Conservation (phyloP, 2,797 vertebrate genomes). For the Clarias laeviceps region DNA sequence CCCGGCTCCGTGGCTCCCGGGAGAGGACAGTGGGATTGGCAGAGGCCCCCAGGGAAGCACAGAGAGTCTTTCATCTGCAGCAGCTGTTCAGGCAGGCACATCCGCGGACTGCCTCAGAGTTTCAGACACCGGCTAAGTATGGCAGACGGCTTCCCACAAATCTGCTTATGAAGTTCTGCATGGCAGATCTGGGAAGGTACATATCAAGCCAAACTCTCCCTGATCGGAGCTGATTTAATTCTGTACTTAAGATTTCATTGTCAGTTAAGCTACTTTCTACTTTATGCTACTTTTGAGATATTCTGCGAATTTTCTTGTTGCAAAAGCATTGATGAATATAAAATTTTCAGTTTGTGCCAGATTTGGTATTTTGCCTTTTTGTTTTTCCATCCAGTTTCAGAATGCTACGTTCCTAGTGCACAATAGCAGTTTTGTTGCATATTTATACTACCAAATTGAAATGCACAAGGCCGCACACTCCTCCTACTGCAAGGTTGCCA, state of each 20-base stretch:
- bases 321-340: neutral
- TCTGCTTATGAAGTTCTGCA: conserved; percentile 50
- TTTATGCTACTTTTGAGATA: neutral
- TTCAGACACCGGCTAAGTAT: conserved; percentile 42
- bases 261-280: neutral
- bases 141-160: conserved; percentile 53
- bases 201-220: conserved; percentile 11
- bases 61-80: conserved; percentile 61
- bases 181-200: conserved; percentile 37
- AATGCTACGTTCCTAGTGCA: neutral
- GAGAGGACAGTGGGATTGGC: conserved; percentile 58
- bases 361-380: neutral
- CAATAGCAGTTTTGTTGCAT: neutral
- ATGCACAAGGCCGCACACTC: conserved; percentile 19
- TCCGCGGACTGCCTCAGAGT: conserved; percentile 47
- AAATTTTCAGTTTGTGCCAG: neutral
- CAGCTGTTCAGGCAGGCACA: conserved; percentile 58
- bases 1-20: conserved; percentile 50
- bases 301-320: neutral
- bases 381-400: neutral
- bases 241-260: conserved; percentile 18
- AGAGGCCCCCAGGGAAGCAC: conserved; percentile 51
- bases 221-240: conserved; percentile 20
- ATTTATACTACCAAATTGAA: conserved; percentile 15
- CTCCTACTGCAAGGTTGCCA: neutral